phyloP scores from a whole-genome alignment of 2,113 vertebrate genomes.

The Rostratula benghalensis region DNA sequence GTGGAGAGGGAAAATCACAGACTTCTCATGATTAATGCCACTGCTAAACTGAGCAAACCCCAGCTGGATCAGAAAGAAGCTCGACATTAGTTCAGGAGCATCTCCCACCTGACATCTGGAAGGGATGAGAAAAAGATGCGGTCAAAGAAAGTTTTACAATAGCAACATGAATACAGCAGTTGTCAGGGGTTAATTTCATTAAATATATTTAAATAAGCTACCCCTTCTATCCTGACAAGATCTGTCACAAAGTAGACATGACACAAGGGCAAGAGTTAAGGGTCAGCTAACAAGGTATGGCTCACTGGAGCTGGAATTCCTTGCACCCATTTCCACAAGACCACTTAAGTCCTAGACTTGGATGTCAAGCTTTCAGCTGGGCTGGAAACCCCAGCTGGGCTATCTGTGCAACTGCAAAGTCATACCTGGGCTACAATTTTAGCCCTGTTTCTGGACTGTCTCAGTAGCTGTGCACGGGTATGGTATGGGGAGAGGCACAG shows the following conservation, averaged over 20 bases:
- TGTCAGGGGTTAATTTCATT: not conserved
- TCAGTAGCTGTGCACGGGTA: not conserved
- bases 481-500: not conserved
- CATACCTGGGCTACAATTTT: not conserved
- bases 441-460: not conserved
- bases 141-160: not conserved
- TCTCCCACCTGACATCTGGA: not conserved
- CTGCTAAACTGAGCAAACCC: not conserved
- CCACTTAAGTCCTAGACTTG: not conserved
- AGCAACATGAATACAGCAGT: too few species aligned
- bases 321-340: not conserved
- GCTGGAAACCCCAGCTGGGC: not conserved
- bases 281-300: not conserved
- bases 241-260: not conserved
- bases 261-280: not conserved
- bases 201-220: too few species aligned
- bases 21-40: accelerated
- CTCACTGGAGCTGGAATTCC: not conserved
- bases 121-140: too few species aligned
- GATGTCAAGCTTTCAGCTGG: not conserved
- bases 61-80: not conserved
- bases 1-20: not conserved
- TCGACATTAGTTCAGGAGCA: accelerated
- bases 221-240: not conserved
- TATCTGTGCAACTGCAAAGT: not conserved